Percentiles rank a stretch among this genome's conserved stretches.
Conservation (phyloP, 2,113 vertebrate genomes). For the Dolichallabes microphthalmus region DNA sequence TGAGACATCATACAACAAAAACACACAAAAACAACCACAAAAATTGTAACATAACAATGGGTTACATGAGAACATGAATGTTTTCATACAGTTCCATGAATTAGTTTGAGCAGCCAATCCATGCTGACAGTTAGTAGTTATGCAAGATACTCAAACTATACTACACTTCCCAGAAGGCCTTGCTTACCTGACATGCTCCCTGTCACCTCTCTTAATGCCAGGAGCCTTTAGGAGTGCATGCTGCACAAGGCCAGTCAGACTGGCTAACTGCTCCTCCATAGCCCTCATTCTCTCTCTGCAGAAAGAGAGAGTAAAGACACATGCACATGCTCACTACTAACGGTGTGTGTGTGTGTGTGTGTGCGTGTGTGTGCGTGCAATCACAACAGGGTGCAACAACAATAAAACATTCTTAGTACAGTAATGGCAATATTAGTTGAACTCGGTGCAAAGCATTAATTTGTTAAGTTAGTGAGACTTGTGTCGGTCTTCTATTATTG, state of each 20-base stretch:
- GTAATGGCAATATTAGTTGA: not conserved
- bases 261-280: conserved; percentile 99
- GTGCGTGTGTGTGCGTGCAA: not conserved
- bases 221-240: conserved; percentile 95
- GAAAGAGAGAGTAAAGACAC: conserved; percentile 81
- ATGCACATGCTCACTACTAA: conserved; percentile 57
- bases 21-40: not conserved
- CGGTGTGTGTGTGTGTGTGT: conserved; percentile 15
- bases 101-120: conserved; percentile 33
- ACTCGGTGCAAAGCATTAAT: not conserved
- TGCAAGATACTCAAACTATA: conserved; percentile 39
- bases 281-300: conserved; percentile 99
- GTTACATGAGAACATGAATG: conserved; percentile 12
- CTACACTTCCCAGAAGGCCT: conserved; percentile 54
- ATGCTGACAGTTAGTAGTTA: conserved; percentile 44
- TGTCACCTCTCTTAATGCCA: conserved; percentile 86
- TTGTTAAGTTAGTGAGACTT: not conserved
- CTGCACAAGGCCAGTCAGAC: conserved; percentile 98
- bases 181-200: conserved; percentile 91
- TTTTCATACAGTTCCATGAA: not conserved
- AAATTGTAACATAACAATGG: not conserved
- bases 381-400: not conserved
- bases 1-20: conserved; percentile 33
- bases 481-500: not conserved
- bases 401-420: not conserved